Evolutionary conservation across 2,797 vertebrate species (phyloP).

Genomic region (Gambusia yucatana): DNA sequence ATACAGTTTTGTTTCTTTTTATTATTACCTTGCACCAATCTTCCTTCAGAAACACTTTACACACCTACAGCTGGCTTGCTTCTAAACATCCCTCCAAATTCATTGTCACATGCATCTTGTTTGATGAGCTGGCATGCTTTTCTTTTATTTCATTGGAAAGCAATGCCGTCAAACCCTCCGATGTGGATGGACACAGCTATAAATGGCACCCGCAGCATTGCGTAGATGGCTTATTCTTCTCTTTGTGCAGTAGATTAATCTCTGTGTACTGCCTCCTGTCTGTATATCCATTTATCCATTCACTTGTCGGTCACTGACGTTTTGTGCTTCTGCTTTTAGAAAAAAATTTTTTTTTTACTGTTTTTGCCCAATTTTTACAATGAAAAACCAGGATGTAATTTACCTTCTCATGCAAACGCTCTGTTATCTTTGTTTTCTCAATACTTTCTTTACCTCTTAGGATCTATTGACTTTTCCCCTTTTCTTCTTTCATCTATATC

Average conservation of each 20-base stretch:
- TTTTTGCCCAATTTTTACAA: slow-evolving; percentile 4
- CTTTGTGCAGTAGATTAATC: slow-evolving; percentile 48
- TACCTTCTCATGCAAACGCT: slow-evolving; percentile 8
- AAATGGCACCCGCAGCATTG: slow-evolving; percentile 50
- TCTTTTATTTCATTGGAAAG: slow-evolving; percentile 67
- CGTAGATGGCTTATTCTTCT: slow-evolving; percentile 43
- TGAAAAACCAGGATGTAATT: background rate
- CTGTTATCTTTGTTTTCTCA: slow-evolving; percentile 3
- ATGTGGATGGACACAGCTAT: slow-evolving; percentile 52
- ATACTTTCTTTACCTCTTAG: slow-evolving; percentile 25
- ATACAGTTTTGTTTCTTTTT: background rate
- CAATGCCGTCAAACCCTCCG: slow-evolving; percentile 71
- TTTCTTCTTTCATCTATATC: slow-evolving; percentile 23
- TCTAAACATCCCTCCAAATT: slow-evolving; percentile 44
- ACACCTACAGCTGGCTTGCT: slow-evolving; percentile 38
- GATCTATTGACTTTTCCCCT: slow-evolving; percentile 42
- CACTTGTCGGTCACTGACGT: slow-evolving; percentile 70
- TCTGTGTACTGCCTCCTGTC: slow-evolving; percentile 68
- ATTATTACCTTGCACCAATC: background rate
- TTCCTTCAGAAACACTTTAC: slow-evolving; percentile 11
- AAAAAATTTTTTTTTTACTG: background rate
- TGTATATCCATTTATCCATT: slow-evolving; percentile 67
- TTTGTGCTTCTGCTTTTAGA: slow-evolving; percentile 24
- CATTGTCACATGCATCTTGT: slow-evolving; percentile 58
- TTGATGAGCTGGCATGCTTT: slow-evolving; percentile 75